phyloP scores from a whole-genome alignment of 2,888 invertebrate species.

The Mallateleia sp. region DNA sequence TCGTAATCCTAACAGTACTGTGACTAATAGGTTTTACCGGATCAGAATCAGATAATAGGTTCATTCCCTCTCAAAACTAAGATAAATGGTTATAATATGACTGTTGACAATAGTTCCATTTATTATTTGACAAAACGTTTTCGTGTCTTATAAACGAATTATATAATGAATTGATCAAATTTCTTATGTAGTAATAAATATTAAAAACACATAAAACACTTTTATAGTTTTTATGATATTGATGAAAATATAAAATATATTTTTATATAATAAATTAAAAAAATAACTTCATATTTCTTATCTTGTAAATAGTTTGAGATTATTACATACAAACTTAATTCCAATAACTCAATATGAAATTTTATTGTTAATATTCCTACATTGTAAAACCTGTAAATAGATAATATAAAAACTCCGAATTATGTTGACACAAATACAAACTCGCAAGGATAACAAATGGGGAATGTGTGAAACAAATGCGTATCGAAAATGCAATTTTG shows the following conservation, averaged over 20 bases:
- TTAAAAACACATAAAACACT: not conserved
- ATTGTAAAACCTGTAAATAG: not conserved
- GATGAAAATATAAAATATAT: not conserved
- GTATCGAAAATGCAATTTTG: constrained; percentile 24
- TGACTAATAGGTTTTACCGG: constrained; percentile 23
- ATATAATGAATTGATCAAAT: not conserved
- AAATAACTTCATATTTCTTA: too few relatives aligned
- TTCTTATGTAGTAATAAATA: not conserved
- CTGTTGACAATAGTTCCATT: constrained; percentile 22
- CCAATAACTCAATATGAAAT: not conserved
- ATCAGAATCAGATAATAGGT: constrained; percentile 20
- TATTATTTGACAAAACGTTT: constrained; percentile 1
- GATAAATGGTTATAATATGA: constrained; percentile 21
- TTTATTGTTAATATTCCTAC: not conserved
- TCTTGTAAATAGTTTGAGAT: not conserved
- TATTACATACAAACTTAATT: not conserved
- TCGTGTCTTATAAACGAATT: not conserved
- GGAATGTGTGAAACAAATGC: constrained; percentile 7
- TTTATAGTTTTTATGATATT: not conserved
- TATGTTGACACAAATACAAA: not conserved
- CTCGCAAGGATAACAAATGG: not conserved
- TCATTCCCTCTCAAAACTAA: constrained; percentile 14
- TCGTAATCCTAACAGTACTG: not conserved
- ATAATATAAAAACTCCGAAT: not conserved
- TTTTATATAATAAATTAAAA: not conserved